phyloP scores from a whole-genome alignment of 2,113 vertebrate genomes.

The Dinomys branickii region DNA sequence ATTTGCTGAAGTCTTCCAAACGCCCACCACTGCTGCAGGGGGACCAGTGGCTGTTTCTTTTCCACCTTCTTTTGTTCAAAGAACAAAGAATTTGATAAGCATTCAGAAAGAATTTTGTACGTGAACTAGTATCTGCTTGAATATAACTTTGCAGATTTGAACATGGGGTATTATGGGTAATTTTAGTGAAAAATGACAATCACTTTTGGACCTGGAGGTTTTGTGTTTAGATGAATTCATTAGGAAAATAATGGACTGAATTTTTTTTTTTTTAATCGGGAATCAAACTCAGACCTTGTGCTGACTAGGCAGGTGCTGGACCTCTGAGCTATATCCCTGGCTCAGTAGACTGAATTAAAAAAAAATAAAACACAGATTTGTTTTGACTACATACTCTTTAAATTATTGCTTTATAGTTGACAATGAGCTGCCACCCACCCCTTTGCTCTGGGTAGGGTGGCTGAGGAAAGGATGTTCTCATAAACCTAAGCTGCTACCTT shows the following conservation, averaged over 20 bases:
- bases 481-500: neutral
- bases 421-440: neutral
- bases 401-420: slow-evolving; percentile 34
- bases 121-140: slow-evolving; percentile 38
- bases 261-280: too few species aligned
- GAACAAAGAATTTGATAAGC: neutral
- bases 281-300: too few species aligned
- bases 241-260: neutral
- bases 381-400: neutral
- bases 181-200: neutral
- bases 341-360: neutral
- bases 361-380: neutral
- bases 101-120: neutral
- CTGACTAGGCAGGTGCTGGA: too few species aligned
- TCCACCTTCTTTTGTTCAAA: slow-evolving; percentile 38
- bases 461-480: neutral
- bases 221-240: slow-evolving; percentile 23
- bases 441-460: neutral
- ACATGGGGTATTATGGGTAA: neutral
- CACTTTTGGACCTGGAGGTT: neutral
- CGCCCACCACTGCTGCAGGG: neutral
- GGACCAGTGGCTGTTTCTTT: neutral
- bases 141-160: slow-evolving; percentile 26
- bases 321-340: too few species aligned
- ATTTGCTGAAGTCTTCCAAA: neutral